Evolutionary conservation across 2,797 vertebrate species (phyloP), one percentile per base, ranked within the genome.

Genomic region (Sebastes iracundus): DNA sequence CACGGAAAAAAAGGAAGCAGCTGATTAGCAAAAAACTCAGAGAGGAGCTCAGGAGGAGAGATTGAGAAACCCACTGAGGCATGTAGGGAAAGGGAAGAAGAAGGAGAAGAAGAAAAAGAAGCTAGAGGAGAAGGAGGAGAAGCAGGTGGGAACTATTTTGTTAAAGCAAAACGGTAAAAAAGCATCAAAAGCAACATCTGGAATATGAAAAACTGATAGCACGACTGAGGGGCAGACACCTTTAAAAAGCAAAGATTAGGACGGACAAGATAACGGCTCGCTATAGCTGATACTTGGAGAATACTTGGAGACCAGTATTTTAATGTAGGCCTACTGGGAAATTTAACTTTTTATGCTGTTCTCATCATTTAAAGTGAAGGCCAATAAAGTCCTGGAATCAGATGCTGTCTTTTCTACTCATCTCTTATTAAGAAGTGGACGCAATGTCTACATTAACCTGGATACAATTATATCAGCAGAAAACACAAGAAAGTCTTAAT

Each of bases 91-190:
- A 81, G 35, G 56, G 30, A 75, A 22, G 49, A 69, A 35, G 64
- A 59, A 20, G 22, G 62, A 68, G 35, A 58, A 59, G 61, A 52
- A 67, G 72, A 62, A 63, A 25, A 66, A 60, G 46, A 33, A 69
- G 63, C 66, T 73, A n/a, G 30, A 85, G 64, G 53, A 80, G 28
- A 60, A 71, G 72, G 63, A 78, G 79, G 75, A 80, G 73, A 67
- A 84, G 87, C 77, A 30, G 78, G 68, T 78, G 75, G 84, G 53
- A 69, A 80, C 81, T 83, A 75, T 76, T 71, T 71, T 79, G 69
- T 88, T 65, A 56, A 92, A 90, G 85, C 87, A 80, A 90, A 86
- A 91, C 70, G 77, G 70, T 79, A 42, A 81, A 74, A 74, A 72
- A 85, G 89, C 88, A 35, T 86, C 23, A 71, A 78, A 88, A 73